Base-by-base conservation (phyloP, 2,797 vertebrate species). In the Oryzias dopingdopingensis region DNA sequence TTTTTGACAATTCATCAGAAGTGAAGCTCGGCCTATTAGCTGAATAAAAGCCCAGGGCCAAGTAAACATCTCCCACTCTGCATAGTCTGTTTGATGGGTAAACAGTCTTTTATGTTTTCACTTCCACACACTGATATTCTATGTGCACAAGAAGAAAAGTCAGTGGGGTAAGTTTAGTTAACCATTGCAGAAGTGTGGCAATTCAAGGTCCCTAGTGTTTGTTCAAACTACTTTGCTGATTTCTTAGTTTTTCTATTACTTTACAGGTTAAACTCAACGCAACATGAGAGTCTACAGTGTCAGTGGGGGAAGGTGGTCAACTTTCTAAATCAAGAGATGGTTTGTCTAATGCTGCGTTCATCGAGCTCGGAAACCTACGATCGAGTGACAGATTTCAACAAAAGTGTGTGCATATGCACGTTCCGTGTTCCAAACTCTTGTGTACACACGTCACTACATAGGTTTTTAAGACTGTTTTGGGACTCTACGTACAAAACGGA, bases 1-100 rank as follows among this genome's bases (percentile, higher is more conserved):
- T 88, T 79, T 78, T 76, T 70, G 74, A 83, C 75, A 84, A 78
- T 85, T 87, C 72, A 84, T 86, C 80, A 86, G 59, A 64, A 82
- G 79, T 64, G 74, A 82, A 81, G 68, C 72, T 74, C 58, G 59
- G 65, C 55, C 65, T 78, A 88, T 88, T 85, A 88, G 79, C 67
- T 14, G 53, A 77, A 85, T 52, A 80, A 86, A 81, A 82, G 77
- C 80, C 77, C 56, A 49, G 80, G 72, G 84, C 80, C 74, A 78
- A 76, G 82, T 84, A 86, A 88, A 85, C 85, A 81, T 73, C 68
- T 81, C 81, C 72, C 72, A 62, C 67, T 82, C 67, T 3, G 58
- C 72, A 60, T 55, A 49, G 52, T 61, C 68, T 81, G 81, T 83
- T 87, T 82, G 77, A 81, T 77, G 72, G 78, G 84, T 85, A 87